These are phyloP conservation scores for Tamandua tetradactyla DNA, from an alignment of 2,797 vertebrate genomes.

Conservation along the genomic window DNA sequence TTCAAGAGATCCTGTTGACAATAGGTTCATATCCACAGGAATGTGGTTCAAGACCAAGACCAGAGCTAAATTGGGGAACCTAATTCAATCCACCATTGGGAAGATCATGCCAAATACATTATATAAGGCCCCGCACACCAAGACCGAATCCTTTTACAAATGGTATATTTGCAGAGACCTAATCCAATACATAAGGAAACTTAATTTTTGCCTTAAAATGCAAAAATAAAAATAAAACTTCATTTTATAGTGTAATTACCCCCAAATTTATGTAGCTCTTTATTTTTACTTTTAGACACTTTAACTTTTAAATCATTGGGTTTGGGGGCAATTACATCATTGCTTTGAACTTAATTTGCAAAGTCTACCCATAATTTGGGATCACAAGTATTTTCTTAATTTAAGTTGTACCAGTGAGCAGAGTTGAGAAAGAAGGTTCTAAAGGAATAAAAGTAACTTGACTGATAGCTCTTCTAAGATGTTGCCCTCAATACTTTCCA, in stretches of 20 bases:
- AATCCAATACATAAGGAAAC: not conserved
- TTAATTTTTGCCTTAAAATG: not conserved
- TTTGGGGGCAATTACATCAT: not conserved
- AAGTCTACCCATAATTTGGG: not conserved
- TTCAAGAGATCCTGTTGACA: no score
- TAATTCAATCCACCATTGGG: not conserved
- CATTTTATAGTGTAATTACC: not conserved
- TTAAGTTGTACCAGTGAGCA: not conserved
- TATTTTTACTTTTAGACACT: slow-evolving; percentile 19
- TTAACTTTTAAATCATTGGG: not conserved
- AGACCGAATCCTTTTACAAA: not conserved
- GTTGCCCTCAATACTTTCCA: not conserved
- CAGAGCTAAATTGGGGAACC: no score
- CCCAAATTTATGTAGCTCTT: not conserved
- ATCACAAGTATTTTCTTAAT: not conserved
- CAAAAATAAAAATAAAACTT: not conserved
- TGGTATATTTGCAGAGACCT: not conserved
- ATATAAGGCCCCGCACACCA: not conserved
- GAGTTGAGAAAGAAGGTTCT: not conserved
- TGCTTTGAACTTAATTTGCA: not conserved
- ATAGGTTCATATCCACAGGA: no score
- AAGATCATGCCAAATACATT: not conserved
- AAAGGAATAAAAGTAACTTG: not conserved
- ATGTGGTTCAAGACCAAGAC: no score
- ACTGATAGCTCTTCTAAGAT: not conserved